Evolutionary conservation across 92 coral and sea anemone genomes (phyloP).

Genomic region (Parazoanthus atlanticus): DNA sequence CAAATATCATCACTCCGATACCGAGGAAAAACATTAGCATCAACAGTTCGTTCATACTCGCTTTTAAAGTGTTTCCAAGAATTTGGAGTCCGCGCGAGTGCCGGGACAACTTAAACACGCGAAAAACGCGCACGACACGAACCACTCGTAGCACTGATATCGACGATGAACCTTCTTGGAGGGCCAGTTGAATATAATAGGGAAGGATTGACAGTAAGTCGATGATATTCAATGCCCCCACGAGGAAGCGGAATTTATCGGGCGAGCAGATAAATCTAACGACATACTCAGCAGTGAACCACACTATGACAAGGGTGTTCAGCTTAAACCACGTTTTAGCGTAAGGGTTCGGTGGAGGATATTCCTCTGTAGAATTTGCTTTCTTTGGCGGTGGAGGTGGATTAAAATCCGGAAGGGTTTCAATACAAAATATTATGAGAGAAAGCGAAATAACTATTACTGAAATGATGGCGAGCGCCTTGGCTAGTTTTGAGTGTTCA

Average conservation of each 20-base stretch:
- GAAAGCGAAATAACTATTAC: slow-evolving; percentile 89
- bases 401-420: slow-evolving; percentile 83
- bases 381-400: slow-evolving; percentile 58
- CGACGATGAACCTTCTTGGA: slow-evolving; percentile 78
- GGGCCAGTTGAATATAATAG: slow-evolving; percentile 89
- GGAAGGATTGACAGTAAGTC: slow-evolving; percentile 94
- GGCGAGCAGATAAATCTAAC: slow-evolving; percentile 87
- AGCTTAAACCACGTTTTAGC: slow-evolving; percentile 78
- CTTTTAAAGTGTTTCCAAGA: slow-evolving; percentile 91
- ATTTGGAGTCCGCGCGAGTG: slow-evolving; percentile 99
- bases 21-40: slow-evolving; percentile 96
- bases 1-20: slow-evolving; percentile 98
- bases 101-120: slow-evolving; percentile 97
- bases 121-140: slow-evolving; percentile 98
- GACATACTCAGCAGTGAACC: slow-evolving; percentile 93
- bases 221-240: slow-evolving; percentile 90
- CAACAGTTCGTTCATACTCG: slow-evolving; percentile 91
- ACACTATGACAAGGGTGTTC: slow-evolving; percentile 85
- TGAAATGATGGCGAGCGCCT: slow-evolving; percentile 88
- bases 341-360: slow-evolving; percentile 75
- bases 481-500: slow-evolving; percentile 80
- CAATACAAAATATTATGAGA: slow-evolving; percentile 90
- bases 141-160: slow-evolving; percentile 97
- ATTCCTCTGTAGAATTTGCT: slow-evolving; percentile 55
- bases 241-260: slow-evolving; percentile 80